These are phyloP conservation scores for Saccostrea cuccullata DNA, from an alignment of 1,140 invertebrate species.

Conservation along the genomic window DNA sequence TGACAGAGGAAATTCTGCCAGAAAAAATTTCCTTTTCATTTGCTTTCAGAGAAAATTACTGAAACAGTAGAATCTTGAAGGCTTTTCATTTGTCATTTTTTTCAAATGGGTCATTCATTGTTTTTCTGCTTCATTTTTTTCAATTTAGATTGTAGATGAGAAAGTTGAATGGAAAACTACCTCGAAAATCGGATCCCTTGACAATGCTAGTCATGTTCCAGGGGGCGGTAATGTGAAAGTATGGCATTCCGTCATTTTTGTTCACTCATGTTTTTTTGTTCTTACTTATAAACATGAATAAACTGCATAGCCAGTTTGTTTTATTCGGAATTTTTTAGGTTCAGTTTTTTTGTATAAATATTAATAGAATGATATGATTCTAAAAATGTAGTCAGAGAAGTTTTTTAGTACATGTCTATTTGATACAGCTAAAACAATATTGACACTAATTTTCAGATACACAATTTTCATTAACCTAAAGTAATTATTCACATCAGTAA, in stretches of 20 bases:
- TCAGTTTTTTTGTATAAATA: neutral
- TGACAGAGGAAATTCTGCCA: neutral
- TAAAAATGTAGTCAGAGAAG: too few relatives aligned
- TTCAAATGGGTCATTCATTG: slow-evolving; percentile 35
- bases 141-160: slow-evolving; percentile 56
- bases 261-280: neutral
- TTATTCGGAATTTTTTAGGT: neutral
- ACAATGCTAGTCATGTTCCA: slow-evolving; percentile 66
- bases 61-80: neutral
- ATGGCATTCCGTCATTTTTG: slow-evolving; percentile 41
- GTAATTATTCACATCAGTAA: too few relatives aligned
- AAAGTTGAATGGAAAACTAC: slow-evolving; percentile 81
- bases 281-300: neutral
- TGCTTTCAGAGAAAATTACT: neutral
- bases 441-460: too few relatives aligned
- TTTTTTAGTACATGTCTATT: too few relatives aligned
- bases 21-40: neutral
- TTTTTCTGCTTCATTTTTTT: slow-evolving; percentile 45
- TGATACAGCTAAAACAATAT: too few relatives aligned
- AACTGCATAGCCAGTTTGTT: neutral
- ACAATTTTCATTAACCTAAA: too few relatives aligned
- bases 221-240: slow-evolving; percentile 73
- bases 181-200: slow-evolving; percentile 95
- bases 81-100: neutral
- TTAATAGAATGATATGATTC: neutral